Conservation (phyloP, 2,797 vertebrate species). For the Sebastes glaucus region DNA sequence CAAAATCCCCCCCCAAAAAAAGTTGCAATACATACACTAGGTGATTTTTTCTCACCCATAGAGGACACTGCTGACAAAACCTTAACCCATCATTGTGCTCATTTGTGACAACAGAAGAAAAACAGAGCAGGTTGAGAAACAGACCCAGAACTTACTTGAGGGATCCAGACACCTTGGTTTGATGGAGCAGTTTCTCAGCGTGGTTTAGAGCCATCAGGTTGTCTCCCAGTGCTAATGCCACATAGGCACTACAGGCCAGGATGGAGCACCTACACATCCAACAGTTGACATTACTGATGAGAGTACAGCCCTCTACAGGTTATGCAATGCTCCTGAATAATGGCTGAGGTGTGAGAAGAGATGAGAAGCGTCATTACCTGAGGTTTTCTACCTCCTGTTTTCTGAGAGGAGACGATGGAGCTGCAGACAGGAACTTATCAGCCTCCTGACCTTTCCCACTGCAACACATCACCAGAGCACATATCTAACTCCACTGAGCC, state of each 20-base stretch:
- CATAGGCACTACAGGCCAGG: conserved; percentile 94
- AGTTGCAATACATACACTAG: no score
- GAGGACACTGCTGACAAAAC: background rate
- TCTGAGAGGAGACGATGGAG: conserved; percentile 94
- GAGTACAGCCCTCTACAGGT: background rate
- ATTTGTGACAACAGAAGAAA: background rate
- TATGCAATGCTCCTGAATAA: no score
- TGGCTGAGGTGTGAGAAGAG: background rate
- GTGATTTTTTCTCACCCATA: no score
- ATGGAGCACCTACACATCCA: conserved; percentile 90
- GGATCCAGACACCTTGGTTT: conserved; percentile 95
- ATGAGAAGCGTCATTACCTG: conserved; percentile 80
- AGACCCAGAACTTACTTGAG: conserved; percentile 88
- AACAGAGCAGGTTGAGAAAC: background rate
- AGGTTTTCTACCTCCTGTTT: conserved; percentile 98
- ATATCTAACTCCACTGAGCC: background rate
- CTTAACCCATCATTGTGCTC: background rate
- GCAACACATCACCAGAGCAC: conserved; percentile 32
- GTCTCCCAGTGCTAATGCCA: conserved; percentile 94
- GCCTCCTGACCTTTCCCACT: conserved; percentile 95
- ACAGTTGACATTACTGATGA: background rate
- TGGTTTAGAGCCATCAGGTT: conserved; percentile 97
- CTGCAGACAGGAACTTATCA: conserved; percentile 94
- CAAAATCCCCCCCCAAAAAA: no score
- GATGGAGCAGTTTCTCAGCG: conserved; percentile 96